A percentile compares a stretch with the other conserved stretches of the same genome.
Conservation (phyloP, 2,888 invertebrate species). For the Kryphioiulus occultus region DNA sequence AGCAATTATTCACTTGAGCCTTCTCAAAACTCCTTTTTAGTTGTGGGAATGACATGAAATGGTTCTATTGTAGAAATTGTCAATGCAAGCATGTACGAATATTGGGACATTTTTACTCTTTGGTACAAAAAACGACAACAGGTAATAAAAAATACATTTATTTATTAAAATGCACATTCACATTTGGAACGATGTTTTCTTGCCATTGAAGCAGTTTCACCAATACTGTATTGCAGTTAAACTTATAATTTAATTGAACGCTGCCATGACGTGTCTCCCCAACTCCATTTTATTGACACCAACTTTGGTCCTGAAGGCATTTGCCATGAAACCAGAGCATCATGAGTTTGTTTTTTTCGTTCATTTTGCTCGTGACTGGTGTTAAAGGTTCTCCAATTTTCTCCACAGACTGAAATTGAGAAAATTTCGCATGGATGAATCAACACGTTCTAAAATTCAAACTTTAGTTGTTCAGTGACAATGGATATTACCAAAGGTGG, state of each 20-base stretch:
- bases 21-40: too few species aligned
- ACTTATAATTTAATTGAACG: too few species aligned
- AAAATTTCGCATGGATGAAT: neutral
- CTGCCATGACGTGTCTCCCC: neutral
- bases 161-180: neutral
- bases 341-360: constrained; percentile 76
- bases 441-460: neutral
- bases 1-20: too few species aligned
- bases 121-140: neutral
- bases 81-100: too few species aligned
- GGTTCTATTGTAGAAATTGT: too few species aligned
- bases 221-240: neutral
- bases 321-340: constrained; percentile 88
- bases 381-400: neutral
- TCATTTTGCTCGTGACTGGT: constrained; percentile 66
- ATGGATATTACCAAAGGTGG: constrained; percentile 65
- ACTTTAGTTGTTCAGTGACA: neutral
- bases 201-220: too few species aligned
- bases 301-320: constrained; percentile 78
- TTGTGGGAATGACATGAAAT: too few species aligned
- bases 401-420: neutral
- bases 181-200: too few species aligned
- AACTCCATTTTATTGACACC: constrained; percentile 69
- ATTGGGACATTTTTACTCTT: too few species aligned
- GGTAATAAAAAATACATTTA: neutral